These are phyloP conservation scores for Clivina fossor DNA, from an alignment of 2,888 invertebrate species.

Conservation along the genomic window DNA sequence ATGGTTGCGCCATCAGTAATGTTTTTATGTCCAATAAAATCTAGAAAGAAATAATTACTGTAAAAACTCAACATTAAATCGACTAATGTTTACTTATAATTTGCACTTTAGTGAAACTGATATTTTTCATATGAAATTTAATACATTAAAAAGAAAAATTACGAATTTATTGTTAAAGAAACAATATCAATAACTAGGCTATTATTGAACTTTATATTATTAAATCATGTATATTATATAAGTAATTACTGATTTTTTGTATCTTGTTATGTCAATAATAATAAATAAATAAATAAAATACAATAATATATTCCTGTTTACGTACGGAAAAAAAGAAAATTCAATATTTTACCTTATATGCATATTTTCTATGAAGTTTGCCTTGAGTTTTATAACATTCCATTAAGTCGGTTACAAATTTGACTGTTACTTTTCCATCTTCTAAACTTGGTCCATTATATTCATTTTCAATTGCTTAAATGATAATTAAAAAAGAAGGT, in stretches of 20 bases:
- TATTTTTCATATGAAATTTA: neutral
- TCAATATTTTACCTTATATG: constrained; percentile 74
- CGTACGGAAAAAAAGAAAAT: neutral
- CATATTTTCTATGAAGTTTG: constrained; percentile 94
- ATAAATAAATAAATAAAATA: too few species aligned
- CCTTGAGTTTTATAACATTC: constrained; percentile 88
- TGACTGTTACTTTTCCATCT: constrained; percentile 82
- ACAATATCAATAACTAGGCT: too few species aligned
- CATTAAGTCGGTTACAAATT: constrained; percentile 89
- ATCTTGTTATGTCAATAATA: too few species aligned
- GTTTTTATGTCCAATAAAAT: constrained; percentile 89
- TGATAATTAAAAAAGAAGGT: constrained; percentile 36
- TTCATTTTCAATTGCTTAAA: constrained; percentile 87
- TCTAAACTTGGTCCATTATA: constrained; percentile 90
- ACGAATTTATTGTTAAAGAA: too few species aligned
- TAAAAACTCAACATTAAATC: too few species aligned
- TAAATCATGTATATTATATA: neutral
- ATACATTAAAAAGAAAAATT: too few species aligned
- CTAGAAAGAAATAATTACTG: constrained; percentile 60
- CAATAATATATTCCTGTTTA: too few species aligned
- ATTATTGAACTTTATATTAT: neutral
- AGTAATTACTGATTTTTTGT: too few species aligned
- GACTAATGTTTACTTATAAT: too few species aligned
- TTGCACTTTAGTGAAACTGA: too few species aligned
- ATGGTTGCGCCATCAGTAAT: constrained; percentile 80